Base-by-base conservation (phyloP, 1,140 invertebrate species). In the Watersipora subatra region DNA sequence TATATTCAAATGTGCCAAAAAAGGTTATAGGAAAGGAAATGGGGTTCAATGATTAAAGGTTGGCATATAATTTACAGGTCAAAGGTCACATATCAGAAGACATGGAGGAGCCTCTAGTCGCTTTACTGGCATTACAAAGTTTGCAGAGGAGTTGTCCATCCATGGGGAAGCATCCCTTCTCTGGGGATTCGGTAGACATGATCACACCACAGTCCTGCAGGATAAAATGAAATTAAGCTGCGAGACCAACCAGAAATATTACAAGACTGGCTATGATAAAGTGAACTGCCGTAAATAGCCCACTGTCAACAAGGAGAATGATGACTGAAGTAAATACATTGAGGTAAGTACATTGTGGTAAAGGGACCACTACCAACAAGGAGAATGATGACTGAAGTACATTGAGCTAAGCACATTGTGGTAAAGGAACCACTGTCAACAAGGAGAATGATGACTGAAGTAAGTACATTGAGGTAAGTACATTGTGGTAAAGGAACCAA, bases 81-180 rank as follows among this genome's bases (percentile, higher is more conserved):
- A n/a, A n/a, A n/a, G n/a, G n/a, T n/a, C n/a, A n/a, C n/a, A n/a
- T n/a, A n/a, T n/a, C n/a, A n/a, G n/a, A n/a, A n/a, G n/a, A n/a
- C n/a, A n/a, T n/a, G n/a, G n/a, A n/a, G n/a, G n/a, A n/a, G n/a
- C n/a, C n/a, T n/a, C n/a, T n/a, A n/a, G n/a, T n/a, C 46, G 97
- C 91, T 59, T 93, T 84, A 74, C 89, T 88, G 25, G 92, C 92
- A 82, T 98, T 98, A 76, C 96, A 99, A 74, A 88, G 89, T 83
- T 95, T 95, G 78, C 96, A 99, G 25, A 98, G 83, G 67, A 99
- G 89, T 77, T 97, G 93, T 73, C 91, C 92, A 82, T 98, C 96
- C 28, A 99, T 80, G 3, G 95, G 96, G 79, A 97, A 98, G 78
- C 96, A 98, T 2, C 93, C 93, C 58, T 90, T 85, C 0, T 93